Conservation (phyloP, 2,113 vertebrate species). For the Amblyornis subalaris region DNA sequence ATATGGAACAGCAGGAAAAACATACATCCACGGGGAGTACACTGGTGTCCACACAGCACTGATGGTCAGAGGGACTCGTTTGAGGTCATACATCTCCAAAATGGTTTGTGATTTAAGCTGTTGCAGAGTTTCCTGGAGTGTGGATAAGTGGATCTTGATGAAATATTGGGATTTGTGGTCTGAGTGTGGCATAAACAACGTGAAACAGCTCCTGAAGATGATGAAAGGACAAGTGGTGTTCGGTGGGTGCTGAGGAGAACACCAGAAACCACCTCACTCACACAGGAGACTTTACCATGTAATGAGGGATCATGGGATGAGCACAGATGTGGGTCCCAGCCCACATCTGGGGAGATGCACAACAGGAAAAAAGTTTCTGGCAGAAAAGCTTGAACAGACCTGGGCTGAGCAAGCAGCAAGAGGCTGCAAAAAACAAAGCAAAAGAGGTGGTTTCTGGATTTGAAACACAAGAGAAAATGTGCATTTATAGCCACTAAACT, state of each 20-base stretch:
- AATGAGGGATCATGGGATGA: not conserved
- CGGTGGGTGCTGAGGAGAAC: not conserved
- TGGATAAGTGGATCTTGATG: not conserved
- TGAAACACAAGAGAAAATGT: not conserved
- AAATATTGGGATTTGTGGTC: not conserved
- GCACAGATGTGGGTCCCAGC: not conserved
- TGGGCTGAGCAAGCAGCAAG: not conserved
- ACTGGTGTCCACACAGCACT: not conserved
- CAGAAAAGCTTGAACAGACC: not conserved
- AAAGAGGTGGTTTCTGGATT: not conserved
- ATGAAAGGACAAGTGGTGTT: not conserved
- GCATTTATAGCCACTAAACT: not conserved
- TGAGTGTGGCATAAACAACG: not conserved
- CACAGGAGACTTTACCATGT: too few relatives aligned
- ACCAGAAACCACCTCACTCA: not conserved
- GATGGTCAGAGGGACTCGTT: not conserved
- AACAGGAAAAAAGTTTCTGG: not conserved
- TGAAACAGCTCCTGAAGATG: not conserved
- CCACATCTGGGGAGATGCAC: not conserved
- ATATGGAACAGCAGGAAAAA: not conserved
- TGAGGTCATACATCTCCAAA: not conserved
- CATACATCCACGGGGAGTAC: rapidly evolving
- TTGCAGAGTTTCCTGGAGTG: not conserved
- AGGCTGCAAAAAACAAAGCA: not conserved
- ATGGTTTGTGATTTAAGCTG: not conserved